Conservation (phyloP, 2,888 invertebrate species). For the Eucera pruinosa region DNA sequence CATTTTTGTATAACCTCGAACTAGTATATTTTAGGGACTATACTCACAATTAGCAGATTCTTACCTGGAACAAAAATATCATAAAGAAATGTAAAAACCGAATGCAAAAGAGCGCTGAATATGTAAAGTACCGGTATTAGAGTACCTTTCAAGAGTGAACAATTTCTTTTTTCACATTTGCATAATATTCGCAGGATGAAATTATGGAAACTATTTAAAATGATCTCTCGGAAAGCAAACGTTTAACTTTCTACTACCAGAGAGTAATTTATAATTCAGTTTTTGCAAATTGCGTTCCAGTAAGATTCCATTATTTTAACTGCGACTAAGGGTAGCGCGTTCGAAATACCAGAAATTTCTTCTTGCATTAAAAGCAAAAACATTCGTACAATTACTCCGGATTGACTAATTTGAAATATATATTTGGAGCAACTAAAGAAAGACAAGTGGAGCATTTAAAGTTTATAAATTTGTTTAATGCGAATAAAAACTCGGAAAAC, state of each 20-base stretch:
- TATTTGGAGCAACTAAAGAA: too few relatives aligned
- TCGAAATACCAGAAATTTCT: too few relatives aligned
- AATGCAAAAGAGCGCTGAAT: neutral
- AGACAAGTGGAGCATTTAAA: too few relatives aligned
- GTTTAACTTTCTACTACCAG: conserved; percentile 9
- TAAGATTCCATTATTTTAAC: neutral
- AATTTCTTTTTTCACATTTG: conserved; percentile 11
- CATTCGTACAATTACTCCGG: too few relatives aligned
- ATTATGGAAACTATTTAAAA: conserved; percentile 15
- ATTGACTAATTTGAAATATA: too few relatives aligned
- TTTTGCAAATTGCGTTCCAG: neutral
- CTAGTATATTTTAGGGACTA: too few relatives aligned
- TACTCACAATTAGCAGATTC: neutral
- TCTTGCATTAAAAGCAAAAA: too few relatives aligned
- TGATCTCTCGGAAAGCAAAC: conserved; percentile 2
- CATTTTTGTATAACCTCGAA: too few relatives aligned
- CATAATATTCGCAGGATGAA: neutral
- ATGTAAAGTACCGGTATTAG: neutral
- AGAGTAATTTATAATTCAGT: neutral
- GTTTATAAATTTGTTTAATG: too few relatives aligned
- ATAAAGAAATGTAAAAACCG: too few relatives aligned
- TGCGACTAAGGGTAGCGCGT: too few relatives aligned
- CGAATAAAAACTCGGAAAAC: too few relatives aligned
- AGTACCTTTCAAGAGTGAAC: conserved; percentile 1
- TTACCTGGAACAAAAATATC: neutral